These are phyloP conservation scores for Cryptoblepharus egeriae DNA, from an alignment of 2,797 vertebrate genomes.

Conservation along the genomic window DNA sequence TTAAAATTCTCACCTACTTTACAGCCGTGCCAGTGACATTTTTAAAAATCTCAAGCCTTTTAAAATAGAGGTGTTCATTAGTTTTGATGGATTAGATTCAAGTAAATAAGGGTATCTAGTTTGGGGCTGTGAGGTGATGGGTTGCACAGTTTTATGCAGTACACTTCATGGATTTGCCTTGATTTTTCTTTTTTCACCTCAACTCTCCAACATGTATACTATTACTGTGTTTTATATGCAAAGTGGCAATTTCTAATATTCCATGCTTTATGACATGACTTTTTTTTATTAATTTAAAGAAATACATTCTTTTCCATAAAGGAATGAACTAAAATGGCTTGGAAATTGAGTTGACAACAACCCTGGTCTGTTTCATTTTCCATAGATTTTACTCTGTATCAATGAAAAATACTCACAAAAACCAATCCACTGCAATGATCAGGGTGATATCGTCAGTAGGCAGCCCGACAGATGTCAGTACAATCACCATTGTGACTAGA, in stretches of 20 bases:
- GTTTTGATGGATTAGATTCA: too few species aligned
- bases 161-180: background rate
- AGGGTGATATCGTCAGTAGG: constrained; percentile 98
- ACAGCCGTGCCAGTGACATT: too few species aligned
- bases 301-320: too few species aligned
- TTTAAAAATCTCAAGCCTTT: too few species aligned
- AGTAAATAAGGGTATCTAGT: too few species aligned
- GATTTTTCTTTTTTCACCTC: background rate
- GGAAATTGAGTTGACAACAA: background rate
- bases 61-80: too few species aligned
- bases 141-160: background rate
- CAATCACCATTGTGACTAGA: constrained; percentile 98
- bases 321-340: too few species aligned
- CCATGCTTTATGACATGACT: too few species aligned
- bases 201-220: background rate
- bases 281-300: too few species aligned
- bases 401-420: constrained; percentile 87
- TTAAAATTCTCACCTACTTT: too few species aligned
- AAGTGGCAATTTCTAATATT: too few species aligned
- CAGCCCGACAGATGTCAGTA: constrained; percentile 95
- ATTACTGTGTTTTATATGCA: too few species aligned
- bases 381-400: background rate
- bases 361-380: background rate
- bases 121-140: background rate
- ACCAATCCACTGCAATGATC: constrained; percentile 99